A percentile compares a stretch with the other conserved stretches of the same genome.
These are phyloP conservation scores for Pectinophora gossypiella DNA, from an alignment of 1,140 invertebrate species.

Conservation along the genomic window DNA sequence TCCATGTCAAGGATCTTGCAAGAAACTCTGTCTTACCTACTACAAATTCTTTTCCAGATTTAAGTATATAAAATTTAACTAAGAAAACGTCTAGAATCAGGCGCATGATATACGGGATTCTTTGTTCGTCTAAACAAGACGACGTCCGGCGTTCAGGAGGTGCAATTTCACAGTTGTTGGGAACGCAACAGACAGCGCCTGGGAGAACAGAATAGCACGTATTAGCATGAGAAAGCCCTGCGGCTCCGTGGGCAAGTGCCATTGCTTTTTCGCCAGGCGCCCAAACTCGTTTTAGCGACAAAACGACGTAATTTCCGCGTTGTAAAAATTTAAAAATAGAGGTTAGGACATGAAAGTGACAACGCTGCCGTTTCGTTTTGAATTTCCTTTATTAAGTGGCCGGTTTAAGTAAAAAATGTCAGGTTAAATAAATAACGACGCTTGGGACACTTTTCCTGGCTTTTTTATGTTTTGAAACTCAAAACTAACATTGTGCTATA, in stretches of 20 bases:
- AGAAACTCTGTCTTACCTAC: no score
- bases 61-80: no score
- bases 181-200: constrained; percentile 26
- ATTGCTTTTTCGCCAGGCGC: constrained; percentile 31
- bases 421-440: no score
- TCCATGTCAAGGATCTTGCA: no score
- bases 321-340: background rate
- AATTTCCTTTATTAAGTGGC: no score
- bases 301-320: constrained; percentile 19
- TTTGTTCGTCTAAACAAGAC: background rate
- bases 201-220: constrained; percentile 14
- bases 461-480: no score
- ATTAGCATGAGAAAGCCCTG: constrained; percentile 43
- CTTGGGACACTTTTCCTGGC: no score
- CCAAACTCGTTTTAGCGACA: constrained; percentile 13
- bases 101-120: background rate
- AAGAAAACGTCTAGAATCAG: no score
- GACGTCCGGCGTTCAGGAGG: constrained; percentile 14
- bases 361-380: no score
- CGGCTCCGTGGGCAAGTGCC: constrained; percentile 13
- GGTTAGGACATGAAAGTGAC: background rate
- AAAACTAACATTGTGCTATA: no score
- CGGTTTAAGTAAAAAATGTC: no score
- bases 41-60: no score
- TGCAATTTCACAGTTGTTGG: constrained; percentile 46